Conservation (phyloP, 1,140 invertebrate species). For the Aphelenchoides avenae region DNA sequence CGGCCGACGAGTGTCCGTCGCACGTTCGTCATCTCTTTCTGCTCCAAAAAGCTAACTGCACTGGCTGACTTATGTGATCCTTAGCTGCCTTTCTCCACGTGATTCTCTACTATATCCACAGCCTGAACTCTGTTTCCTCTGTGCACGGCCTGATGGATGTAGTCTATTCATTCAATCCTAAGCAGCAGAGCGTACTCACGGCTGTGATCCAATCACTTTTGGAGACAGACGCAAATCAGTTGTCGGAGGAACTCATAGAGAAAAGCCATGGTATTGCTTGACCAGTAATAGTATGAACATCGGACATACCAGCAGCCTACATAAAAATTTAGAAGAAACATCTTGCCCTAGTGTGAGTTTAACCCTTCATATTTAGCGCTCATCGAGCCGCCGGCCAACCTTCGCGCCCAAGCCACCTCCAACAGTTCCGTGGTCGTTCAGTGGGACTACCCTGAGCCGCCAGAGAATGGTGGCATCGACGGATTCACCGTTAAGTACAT, state of each 20-base stretch:
- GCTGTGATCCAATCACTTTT: conserved; percentile 42
- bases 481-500: conserved; percentile 59
- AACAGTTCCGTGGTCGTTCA: conserved; percentile 57
- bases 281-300: too few species aligned
- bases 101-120: neutral
- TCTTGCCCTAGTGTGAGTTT: too few species aligned
- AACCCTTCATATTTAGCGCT: conserved; percentile 51
- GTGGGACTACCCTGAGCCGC: conserved; percentile 55
- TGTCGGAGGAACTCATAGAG: too few species aligned
- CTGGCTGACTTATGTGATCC: neutral
- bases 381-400: conserved; percentile 55
- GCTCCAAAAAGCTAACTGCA: neutral
- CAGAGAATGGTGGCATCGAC: conserved; percentile 39
- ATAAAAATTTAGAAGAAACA: conserved; percentile 1
- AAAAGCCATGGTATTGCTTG: too few species aligned
- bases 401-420: conserved; percentile 52
- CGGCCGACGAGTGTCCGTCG: neutral
- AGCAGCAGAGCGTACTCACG: conserved; percentile 38
- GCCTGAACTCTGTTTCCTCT: conserved; percentile 8
- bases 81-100: neutral
- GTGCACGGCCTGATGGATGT: neutral
- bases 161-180: neutral
- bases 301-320: neutral
- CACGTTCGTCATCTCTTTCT: neutral
- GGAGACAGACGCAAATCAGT: conserved; percentile 13